phyloP scores from a whole-genome alignment of 2,888 invertebrate genomes.

The Harpalus rufipes region DNA sequence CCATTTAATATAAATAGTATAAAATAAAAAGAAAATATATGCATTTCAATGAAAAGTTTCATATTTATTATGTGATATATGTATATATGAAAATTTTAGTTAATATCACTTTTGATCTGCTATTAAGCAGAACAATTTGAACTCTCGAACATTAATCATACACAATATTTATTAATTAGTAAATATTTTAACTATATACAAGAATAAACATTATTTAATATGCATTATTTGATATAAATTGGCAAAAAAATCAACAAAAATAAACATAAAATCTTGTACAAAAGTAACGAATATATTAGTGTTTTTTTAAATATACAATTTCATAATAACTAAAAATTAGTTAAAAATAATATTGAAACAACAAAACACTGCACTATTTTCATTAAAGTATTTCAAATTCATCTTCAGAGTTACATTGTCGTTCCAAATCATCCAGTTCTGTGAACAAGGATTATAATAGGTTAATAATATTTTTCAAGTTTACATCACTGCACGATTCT shows the following conservation, averaged over 20 bases:
- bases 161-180: constrained; percentile 27
- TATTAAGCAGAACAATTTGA: constrained; percentile 39
- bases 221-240: constrained; percentile 8
- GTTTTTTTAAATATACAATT: constrained; percentile 57
- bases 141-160: constrained; percentile 30
- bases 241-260: constrained; percentile 35
- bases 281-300: constrained; percentile 65
- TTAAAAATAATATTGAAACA: constrained; percentile 58
- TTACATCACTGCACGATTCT: background rate
- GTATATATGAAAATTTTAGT: constrained; percentile 39
- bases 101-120: constrained; percentile 42
- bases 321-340: constrained; percentile 67
- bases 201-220: constrained; percentile 1
- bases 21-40: constrained; percentile 28
- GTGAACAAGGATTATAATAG: constrained; percentile 73
- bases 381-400: constrained; percentile 90
- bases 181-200: constrained; percentile 46
- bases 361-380: constrained; percentile 25
- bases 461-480: background rate
- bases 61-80: constrained; percentile 31
- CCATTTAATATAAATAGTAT: constrained; percentile 58
- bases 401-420: constrained; percentile 87
- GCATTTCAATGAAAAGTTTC: constrained; percentile 38
- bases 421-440: constrained; percentile 82
- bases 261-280: constrained; percentile 60